Base-by-base conservation (phyloP, 2,113 vertebrate genomes). In the Montifringilla adamsi region DNA sequence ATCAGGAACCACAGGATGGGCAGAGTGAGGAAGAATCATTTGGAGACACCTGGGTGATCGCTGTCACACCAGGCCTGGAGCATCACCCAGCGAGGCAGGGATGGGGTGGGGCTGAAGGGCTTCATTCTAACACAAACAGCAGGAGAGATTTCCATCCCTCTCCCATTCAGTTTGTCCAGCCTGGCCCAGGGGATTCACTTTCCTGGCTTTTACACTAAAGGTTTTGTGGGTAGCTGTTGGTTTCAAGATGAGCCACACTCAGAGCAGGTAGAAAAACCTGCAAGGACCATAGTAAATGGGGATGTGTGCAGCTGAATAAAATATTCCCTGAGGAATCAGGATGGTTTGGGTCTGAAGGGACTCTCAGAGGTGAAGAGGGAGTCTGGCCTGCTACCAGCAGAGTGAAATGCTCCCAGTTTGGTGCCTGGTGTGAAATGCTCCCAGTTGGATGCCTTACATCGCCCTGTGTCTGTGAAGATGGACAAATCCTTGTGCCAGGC, bases 111-210 rank as follows among this genome's bases (percentile, higher is more conserved):
- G 58, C 19, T 15, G 66, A n/a, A 10, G 23, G 23, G 11, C 60
- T 35, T 30, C 7, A 2, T 39, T 50, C 23, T 4, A 1, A 8
- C 2, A 6, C 1, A 0, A 4, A 0, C 0, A 9, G 4, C 0
- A 16, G 52, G 73, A 21, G 4, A 9, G 11, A 4, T 41, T 37
- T 46, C 52, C 6, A 13, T 2, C 44, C 31, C 1, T 11, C 13
- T 21, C 24, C 53, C 39, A 0, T 2, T 7, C 1, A 1, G 6
- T 30, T 17, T 47, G 18, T 23, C 56, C 39, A 15, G 0, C 14
- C 24, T 8, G 31, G 11, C 52, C 26, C 2, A 6, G 21, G 1
- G 19, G 3, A 47, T 66, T 11, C 1, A 4, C 24, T 77, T 22
- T 31, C 11, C n/a, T 15, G 66, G 37, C 24, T 13, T 1, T 28